Conservation (phyloP, 2,888 invertebrate species). For the Agrotis clavis region DNA sequence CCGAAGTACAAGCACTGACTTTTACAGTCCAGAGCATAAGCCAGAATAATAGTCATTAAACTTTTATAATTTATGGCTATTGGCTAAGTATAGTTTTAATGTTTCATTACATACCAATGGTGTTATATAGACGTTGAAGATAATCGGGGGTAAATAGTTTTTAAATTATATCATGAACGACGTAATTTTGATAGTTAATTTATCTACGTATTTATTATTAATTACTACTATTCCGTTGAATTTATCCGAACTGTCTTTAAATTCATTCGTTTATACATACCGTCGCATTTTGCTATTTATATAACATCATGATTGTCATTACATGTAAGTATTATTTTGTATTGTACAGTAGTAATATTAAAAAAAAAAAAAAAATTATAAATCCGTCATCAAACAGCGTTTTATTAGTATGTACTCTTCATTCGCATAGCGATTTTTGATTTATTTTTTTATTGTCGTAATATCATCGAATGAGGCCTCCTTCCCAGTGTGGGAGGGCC, state of each 20-base stretch:
- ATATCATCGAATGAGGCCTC: background rate
- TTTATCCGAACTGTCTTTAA: constrained; percentile 2
- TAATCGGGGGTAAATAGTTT: background rate
- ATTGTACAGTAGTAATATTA: constrained; percentile 23
- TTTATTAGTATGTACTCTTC: constrained; percentile 4
- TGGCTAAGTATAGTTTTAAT: constrained; percentile 25
- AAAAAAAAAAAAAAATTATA: constrained; percentile 39
- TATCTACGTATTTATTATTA: background rate
- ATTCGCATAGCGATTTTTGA: background rate
- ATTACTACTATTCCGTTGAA: constrained; percentile 6
- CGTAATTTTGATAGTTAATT: background rate
- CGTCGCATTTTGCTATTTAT: constrained; percentile 1
- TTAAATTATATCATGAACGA: constrained; percentile 1
- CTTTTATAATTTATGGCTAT: background rate
- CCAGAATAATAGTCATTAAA: constrained; percentile 52
- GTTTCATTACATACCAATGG: constrained; percentile 36
- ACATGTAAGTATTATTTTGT: constrained; percentile 13
- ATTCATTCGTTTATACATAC: background rate
- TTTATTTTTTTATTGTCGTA: no score
- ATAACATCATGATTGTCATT: constrained; percentile 1
- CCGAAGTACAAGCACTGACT: constrained; percentile 60
- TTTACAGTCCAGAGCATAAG: constrained; percentile 67
- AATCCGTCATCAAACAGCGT: constrained; percentile 20
- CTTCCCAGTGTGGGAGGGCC: no score
- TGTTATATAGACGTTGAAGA: constrained; percentile 4